A percentile compares a stretch with the other conserved stretches of the same genome.
phyloP scores from a whole-genome alignment of 2,888 invertebrate species.

The Stegophylla sp. region DNA sequence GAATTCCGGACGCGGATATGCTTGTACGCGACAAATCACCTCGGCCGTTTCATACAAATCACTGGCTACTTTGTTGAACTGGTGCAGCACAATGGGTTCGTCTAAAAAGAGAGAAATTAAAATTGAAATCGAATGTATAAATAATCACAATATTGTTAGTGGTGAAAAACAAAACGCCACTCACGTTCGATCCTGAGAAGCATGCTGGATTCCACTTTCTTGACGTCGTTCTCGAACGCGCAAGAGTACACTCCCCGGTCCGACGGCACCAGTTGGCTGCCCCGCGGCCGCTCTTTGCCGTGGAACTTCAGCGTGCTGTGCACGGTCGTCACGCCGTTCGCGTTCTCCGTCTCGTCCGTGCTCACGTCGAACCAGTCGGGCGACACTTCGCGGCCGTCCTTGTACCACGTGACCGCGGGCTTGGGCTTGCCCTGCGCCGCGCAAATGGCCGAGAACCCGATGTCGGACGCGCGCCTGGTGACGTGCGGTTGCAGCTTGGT shows the following conservation, averaged over 20 bases:
- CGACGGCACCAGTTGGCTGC: slow-evolving; percentile 79
- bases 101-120: slow-evolving; percentile 67
- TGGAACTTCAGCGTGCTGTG: slow-evolving; percentile 82
- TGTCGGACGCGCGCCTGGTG: slow-evolving; percentile 80
- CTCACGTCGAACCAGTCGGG: slow-evolving; percentile 82
- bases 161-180: slow-evolving; percentile 64
- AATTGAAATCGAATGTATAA: neutral
- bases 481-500: slow-evolving; percentile 82
- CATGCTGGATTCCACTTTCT: slow-evolving; percentile 86
- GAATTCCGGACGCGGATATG: slow-evolving; percentile 90
- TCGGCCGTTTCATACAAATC: slow-evolving; percentile 84
- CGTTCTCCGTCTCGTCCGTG: slow-evolving; percentile 77
- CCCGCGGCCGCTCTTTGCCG: slow-evolving; percentile 78
- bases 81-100: slow-evolving; percentile 84
- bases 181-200: slow-evolving; percentile 88
- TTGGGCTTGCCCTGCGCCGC: slow-evolving; percentile 88
- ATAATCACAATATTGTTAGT: neutral
- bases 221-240: slow-evolving; percentile 87
- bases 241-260: slow-evolving; percentile 89
- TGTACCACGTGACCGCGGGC: slow-evolving; percentile 84
- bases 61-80: slow-evolving; percentile 87
- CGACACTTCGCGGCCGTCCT: slow-evolving; percentile 81
- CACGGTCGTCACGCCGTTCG: slow-evolving; percentile 70
- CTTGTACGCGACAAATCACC: slow-evolving; percentile 86
- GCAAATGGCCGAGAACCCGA: slow-evolving; percentile 80